Percentiles rank a stretch among this genome's conserved stretches.
Evolutionary conservation across 2,113 vertebrate genomes (phyloP).

Genomic region (Strix uralensis): DNA sequence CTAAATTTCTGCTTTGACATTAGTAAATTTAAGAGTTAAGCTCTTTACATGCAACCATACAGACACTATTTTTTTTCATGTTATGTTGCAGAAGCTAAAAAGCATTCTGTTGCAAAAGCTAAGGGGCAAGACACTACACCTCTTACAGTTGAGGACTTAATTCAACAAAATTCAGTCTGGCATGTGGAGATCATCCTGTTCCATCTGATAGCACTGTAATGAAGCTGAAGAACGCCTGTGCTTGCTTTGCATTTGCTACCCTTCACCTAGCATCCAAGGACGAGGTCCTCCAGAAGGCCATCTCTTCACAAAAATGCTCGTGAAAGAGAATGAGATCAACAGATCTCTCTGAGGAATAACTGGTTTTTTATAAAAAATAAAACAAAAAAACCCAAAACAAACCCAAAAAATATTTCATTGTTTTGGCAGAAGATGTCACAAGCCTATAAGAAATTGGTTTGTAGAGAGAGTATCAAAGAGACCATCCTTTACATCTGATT

Average conservation of each 20-base stretch:
- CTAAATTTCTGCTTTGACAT: background rate
- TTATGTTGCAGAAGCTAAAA: background rate
- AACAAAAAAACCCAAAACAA: background rate
- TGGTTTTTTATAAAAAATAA: background rate
- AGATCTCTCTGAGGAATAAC: background rate
- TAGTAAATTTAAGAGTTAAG: background rate
- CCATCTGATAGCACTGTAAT: slow-evolving; percentile 4
- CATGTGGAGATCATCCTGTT: background rate
- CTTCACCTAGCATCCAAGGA: background rate
- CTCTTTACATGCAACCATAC: background rate
- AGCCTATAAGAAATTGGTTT: background rate
- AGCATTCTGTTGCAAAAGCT: background rate
- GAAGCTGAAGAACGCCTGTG: background rate
- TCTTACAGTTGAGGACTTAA: background rate
- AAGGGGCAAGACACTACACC: background rate
- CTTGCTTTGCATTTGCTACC: background rate
- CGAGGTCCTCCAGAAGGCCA: background rate
- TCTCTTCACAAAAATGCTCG: background rate
- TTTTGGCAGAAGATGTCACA: background rate
- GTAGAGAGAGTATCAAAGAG: background rate
- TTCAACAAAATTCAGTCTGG: background rate
- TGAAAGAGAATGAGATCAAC: background rate
- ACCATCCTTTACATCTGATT: background rate
- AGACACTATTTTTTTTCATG: background rate
- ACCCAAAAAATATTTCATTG: background rate